Conservation (phyloP, 2,888 invertebrate genomes). For the Nemotelus pantherinus region DNA sequence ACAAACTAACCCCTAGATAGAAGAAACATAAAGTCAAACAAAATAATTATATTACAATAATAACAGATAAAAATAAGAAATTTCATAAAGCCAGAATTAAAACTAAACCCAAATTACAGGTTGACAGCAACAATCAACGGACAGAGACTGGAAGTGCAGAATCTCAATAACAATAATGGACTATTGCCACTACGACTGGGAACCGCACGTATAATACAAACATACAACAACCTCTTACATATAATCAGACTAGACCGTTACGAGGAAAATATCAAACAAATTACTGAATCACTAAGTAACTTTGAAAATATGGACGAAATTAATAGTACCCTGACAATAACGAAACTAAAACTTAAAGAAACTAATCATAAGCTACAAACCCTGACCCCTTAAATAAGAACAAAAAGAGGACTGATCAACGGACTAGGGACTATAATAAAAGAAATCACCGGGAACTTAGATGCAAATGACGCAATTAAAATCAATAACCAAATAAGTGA, state of each 20-base stretch:
- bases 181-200: background rate
- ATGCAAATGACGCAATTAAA: constrained; percentile 25
- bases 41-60: constrained; percentile 18
- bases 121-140: background rate
- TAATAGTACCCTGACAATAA: constrained; percentile 1
- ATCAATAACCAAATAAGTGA: constrained; percentile 24
- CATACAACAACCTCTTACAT: constrained; percentile 17
- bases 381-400: constrained; percentile 8
- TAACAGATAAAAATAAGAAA: background rate
- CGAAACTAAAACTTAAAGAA: constrained; percentile 22
- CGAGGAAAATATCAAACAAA: constrained; percentile 15
- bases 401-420: constrained; percentile 35
- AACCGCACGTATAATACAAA: background rate
- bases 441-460: constrained; percentile 12
- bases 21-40: constrained; percentile 17
- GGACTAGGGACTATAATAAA: constrained; percentile 37
- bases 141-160: constrained; percentile 4
- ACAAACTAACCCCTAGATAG: constrained; percentile 19
- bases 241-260: constrained; percentile 9
- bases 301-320: background rate
- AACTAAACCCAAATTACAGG: constrained; percentile 27
- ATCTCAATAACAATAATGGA: constrained; percentile 7
- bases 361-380: background rate
- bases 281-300: background rate
- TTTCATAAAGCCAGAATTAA: constrained; percentile 27